Evolutionary conservation across 2,888 invertebrate genomes (phyloP), one percentile per base, ranked within the genome.

Genomic region (Drosophila eohydei): DNA sequence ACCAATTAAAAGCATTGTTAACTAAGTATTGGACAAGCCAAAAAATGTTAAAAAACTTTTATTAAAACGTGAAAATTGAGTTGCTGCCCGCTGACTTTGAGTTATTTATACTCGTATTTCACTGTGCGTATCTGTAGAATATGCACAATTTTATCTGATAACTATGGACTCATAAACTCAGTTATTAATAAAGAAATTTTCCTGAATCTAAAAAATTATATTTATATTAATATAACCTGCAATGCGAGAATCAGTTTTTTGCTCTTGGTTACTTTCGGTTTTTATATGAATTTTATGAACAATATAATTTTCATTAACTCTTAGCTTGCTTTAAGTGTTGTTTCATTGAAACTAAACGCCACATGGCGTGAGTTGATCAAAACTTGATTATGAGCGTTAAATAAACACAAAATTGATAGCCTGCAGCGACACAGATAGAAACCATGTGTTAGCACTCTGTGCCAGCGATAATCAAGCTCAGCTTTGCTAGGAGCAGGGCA

Each of bases 391-490:
- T 41, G 16, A 41, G 46, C 59, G 40, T 60, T 65, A 50, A 54
- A 65, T 74, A 54, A 74, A 65, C 69, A 41, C 36, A 26, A 74
- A 78, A 78, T 57, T 74, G 78, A 43, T 69, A 78, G 4, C 36
- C 57, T 40, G 58, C 44, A 46, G 60, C 40, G 32, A 44, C 9
- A 38, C 16, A 4, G 32, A 3, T 26, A 4, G 32, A 3, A 46
- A 62, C 14, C 48, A 16, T 50, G 32, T 32, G 32, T 32, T 7
- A 44, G 43, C 14, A n/a, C 34, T 56, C 16, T 30, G 44, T 14
- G n/a, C 26, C n/a, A 28, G 46, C 50, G 67, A 68, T 67, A 71
- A 75, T 75, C 75, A 57, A 67, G 62, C 46, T 30, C n/a, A 30
- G 30, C 44, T 63, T 66, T 11, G 36, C 16, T 40, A 43, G 11